A percentile compares a stretch with the other conserved stretches of the same genome.
phyloP scores from a whole-genome alignment of 2,113 vertebrate species.

The Cyprinodon tularosa region DNA sequence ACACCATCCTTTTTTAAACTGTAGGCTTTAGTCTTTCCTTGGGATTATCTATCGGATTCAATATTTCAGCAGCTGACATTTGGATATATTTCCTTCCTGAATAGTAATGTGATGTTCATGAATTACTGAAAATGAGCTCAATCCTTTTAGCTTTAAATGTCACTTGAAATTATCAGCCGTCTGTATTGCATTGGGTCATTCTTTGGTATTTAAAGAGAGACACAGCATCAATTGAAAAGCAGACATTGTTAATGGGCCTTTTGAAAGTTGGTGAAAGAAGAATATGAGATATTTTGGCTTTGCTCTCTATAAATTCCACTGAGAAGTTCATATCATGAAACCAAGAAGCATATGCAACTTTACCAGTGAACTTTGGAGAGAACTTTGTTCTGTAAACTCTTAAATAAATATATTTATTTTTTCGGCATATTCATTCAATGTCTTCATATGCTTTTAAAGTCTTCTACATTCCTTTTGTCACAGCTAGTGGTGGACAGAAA shows the following conservation, averaged over 20 bases:
- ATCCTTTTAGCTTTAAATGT: conserved; percentile 40
- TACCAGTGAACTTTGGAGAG: not conserved
- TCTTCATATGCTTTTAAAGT: not conserved
- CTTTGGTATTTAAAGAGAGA: conserved; percentile 43
- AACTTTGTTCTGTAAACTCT: not conserved
- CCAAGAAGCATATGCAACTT: not conserved
- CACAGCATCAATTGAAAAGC: conserved; percentile 9
- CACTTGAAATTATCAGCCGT: conserved; percentile 42
- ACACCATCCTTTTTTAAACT: conserved; percentile 36
- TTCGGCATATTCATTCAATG: not conserved
- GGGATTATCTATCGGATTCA: conserved; percentile 7
- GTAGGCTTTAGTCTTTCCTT: conserved; percentile 5
- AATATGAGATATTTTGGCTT: conserved; percentile 6
- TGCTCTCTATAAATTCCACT: conserved; percentile 8
- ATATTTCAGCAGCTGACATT: conserved; percentile 27
- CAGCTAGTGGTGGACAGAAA: no score
- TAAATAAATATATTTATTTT: not conserved
- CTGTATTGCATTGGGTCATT: conserved; percentile 24
- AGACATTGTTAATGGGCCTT: conserved; percentile 24
- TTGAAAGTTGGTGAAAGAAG: conserved; percentile 6
- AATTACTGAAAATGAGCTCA: conserved; percentile 27
- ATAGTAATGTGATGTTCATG: conserved; percentile 27
- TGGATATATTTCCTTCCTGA: conserved; percentile 27
- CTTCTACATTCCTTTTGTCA: no score
- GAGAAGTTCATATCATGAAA: not conserved